Evolutionary conservation across 1,140 invertebrate species (phyloP).

Genomic region (Eulimnadia texana): DNA sequence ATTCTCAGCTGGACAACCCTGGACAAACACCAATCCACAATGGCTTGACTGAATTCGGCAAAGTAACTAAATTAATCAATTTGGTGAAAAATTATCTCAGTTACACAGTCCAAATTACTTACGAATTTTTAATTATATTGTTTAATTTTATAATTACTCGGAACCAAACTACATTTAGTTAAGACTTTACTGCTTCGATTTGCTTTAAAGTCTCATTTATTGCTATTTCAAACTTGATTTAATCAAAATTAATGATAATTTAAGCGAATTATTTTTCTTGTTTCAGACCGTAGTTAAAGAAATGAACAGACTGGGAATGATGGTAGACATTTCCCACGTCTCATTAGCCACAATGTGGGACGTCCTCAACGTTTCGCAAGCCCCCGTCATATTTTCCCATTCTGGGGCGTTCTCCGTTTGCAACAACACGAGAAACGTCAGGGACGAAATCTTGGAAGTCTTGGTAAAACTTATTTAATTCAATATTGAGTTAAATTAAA

Average conservation of each 20-base stretch:
- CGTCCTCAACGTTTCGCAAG: conserved; percentile 51
- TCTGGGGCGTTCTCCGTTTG: conserved; percentile 71
- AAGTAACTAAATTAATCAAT: conserved; percentile 22
- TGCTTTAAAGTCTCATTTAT: too few relatives aligned
- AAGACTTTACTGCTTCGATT: too few relatives aligned
- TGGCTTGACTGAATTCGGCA: conserved; percentile 29
- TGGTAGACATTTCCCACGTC: conserved; percentile 78
- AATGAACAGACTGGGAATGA: conserved; percentile 80
- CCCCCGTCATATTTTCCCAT: conserved; percentile 80
- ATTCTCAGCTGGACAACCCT: conserved; percentile 24
- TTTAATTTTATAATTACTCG: not conserved
- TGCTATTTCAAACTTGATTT: conserved; percentile 9
- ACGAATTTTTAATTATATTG: not conserved
- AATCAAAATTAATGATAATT: not conserved
- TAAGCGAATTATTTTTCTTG: conserved; percentile 19
- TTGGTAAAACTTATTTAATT: conserved; percentile 39
- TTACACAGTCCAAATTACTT: not conserved
- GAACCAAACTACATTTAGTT: too few relatives aligned
- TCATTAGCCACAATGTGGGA: conserved; percentile 65
- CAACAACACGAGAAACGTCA: conserved; percentile 69
- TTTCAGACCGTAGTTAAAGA: conserved; percentile 58
- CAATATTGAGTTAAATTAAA: not conserved
- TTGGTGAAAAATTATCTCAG: not conserved
- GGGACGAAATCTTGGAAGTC: conserved; percentile 64
- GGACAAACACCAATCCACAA: conserved; percentile 26